Percentiles rank a stretch among this genome's conserved stretches.
Evolutionary conservation across 2,113 vertebrate species (phyloP).

Genomic region (Myotis yumanensis): DNA sequence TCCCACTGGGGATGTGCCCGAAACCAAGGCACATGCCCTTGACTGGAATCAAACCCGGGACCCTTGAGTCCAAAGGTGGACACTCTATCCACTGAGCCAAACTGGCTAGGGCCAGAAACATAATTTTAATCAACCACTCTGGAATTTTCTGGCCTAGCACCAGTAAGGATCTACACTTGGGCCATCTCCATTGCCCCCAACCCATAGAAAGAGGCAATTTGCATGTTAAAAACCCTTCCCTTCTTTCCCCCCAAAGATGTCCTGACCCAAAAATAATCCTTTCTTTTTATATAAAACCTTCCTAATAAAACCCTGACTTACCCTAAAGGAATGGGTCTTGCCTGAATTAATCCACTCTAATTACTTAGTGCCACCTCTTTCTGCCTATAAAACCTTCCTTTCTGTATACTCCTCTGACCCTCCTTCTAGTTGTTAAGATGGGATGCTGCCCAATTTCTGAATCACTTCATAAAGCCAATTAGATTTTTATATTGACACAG

Average conservation of each 20-base stretch:
- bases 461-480: neutral
- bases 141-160: neutral
- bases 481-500: neutral
- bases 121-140: neutral
- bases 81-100: too few species aligned
- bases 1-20: too few species aligned
- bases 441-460: neutral
- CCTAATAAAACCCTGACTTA: neutral
- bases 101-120: too few species aligned
- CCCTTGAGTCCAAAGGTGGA: too few species aligned
- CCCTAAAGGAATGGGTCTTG: neutral
- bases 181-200: neutral
- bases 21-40: too few species aligned
- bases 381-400: neutral
- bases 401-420: neutral
- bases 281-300: neutral
- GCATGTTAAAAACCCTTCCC: neutral
- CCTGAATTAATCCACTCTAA: neutral
- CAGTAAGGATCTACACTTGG: neutral
- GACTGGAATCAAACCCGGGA: too few species aligned
- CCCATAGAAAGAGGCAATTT: neutral
- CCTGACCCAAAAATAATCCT: neutral
- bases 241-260: neutral
- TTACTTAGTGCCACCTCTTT: neutral
- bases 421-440: neutral